These are phyloP conservation scores for Oryzias melastigma DNA, from an alignment of 2,113 vertebrate genomes.

Conservation along the genomic window DNA sequence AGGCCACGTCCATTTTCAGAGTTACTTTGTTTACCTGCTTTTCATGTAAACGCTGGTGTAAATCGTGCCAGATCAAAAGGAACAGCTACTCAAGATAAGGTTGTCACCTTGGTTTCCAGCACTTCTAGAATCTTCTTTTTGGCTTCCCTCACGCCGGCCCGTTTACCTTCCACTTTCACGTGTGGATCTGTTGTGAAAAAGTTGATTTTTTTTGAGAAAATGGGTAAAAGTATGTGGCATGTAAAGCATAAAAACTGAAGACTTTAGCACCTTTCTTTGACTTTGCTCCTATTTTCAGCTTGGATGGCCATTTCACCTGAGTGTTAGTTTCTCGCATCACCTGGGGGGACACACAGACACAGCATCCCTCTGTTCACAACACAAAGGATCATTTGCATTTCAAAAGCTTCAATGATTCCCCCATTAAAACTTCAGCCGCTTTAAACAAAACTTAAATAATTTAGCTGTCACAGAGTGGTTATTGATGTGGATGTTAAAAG, in stretches of 20 bases:
- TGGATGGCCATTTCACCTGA: conserved; percentile 84
- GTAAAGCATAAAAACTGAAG: background rate
- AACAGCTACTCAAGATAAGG: no score
- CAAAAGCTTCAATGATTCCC: conserved; percentile 49
- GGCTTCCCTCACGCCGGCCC: conserved; percentile 69
- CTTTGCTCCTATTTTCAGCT: conserved; percentile 83
- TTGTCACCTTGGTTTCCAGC: conserved; percentile 75
- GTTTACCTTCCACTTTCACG: conserved; percentile 80
- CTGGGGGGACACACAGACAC: conserved; percentile 50
- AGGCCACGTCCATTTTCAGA: conserved; percentile 81
- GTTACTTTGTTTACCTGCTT: conserved; percentile 81
- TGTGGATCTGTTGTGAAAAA: conserved; percentile 74
- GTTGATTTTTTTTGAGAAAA: background rate
- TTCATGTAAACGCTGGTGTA: background rate
- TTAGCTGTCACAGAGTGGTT: background rate
- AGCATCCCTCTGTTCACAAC: conserved; percentile 18
- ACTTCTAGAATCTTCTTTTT: conserved; percentile 79
- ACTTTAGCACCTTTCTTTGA: conserved; percentile 79
- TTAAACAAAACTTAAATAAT: conserved; percentile 20
- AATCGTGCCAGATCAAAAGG: conserved; percentile 6
- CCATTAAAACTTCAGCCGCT: conserved; percentile 50
- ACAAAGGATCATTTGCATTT: conserved; percentile 63
- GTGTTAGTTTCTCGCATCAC: conserved; percentile 82
- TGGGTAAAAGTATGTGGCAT: background rate
- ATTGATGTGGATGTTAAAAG: conserved; percentile 1